phyloP scores from a whole-genome alignment of 2,797 vertebrate species.

The Pangasius mekongensis region DNA sequence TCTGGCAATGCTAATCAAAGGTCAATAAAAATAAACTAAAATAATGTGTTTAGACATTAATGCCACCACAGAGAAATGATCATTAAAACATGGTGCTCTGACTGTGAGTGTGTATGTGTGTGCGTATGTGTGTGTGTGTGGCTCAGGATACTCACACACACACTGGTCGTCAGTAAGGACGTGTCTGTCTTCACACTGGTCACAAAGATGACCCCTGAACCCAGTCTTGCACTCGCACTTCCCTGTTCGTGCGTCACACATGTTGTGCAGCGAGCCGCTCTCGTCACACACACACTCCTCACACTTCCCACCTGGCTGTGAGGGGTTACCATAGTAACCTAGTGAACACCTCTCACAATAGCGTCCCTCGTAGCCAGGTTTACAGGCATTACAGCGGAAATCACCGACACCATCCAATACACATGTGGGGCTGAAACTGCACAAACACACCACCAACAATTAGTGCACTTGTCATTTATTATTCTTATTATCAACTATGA shows the following conservation, averaged over 20 bases:
- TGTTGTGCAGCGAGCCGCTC: slow-evolving; percentile 74
- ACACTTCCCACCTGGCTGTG: slow-evolving; percentile 73
- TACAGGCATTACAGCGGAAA: slow-evolving; percentile 85
- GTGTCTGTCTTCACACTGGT: slow-evolving; percentile 81
- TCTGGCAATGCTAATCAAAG: not conserved
- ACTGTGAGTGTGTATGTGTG: no score
- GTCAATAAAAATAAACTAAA: not conserved
- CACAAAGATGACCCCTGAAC: slow-evolving; percentile 82
- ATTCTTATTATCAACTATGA: not conserved
- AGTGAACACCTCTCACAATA: slow-evolving; percentile 90
- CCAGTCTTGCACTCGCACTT: slow-evolving; percentile 85
- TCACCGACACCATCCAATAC: slow-evolving; percentile 76
- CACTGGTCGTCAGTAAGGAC: slow-evolving; percentile 78
- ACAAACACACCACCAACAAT: slow-evolving; percentile 42
- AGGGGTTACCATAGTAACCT: slow-evolving; percentile 87
- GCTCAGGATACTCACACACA: slow-evolving; percentile 81
- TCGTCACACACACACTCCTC: slow-evolving; percentile 77
- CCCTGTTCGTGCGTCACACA: slow-evolving; percentile 78
- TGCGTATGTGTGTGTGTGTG: not conserved
- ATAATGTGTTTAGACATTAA: not conserved
- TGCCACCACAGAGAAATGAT: no score
- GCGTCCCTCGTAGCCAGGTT: slow-evolving; percentile 84
- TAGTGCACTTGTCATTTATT: not conserved
- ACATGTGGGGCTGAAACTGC: slow-evolving; percentile 92
- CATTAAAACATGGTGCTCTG: not conserved